Conservation (phyloP, 2,113 vertebrate species). For the Nematolebias whitei region DNA sequence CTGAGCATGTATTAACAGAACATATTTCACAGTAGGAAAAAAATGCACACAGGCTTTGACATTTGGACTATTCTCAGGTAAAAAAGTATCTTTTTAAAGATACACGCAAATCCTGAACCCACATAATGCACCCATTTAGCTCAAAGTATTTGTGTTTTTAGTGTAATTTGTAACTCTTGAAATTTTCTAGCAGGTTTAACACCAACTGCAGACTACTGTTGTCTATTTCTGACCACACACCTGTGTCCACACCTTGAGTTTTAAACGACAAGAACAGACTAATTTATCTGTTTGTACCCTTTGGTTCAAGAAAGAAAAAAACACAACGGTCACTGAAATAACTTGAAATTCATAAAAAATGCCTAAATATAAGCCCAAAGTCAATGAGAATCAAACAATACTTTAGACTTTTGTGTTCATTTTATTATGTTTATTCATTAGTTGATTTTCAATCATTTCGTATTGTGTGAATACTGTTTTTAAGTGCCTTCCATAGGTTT, state of each 20-base stretch:
- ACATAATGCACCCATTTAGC: conserved; percentile 38
- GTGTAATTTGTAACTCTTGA: conserved; percentile 50
- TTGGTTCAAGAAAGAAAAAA: too few species aligned
- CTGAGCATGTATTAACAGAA: conserved; percentile 48
- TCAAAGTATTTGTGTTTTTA: conserved; percentile 35
- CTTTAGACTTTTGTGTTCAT: too few species aligned
- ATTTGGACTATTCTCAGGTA: conserved; percentile 48
- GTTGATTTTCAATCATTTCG: too few species aligned
- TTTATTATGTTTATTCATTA: too few species aligned
- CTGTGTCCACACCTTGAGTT: conserved; percentile 20
- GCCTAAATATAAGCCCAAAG: too few species aligned
- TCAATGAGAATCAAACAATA: too few species aligned
- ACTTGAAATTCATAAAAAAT: too few species aligned
- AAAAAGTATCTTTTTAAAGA: conserved; percentile 47
- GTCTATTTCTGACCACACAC: conserved; percentile 24
- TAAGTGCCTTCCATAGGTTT: too few species aligned
- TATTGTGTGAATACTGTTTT: too few species aligned
- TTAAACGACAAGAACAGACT: not conserved
- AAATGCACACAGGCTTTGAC: conserved; percentile 33
- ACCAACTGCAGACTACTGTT: conserved; percentile 39
- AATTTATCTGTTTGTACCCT: not conserved
- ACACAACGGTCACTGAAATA: too few species aligned
- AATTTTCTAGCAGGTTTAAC: conserved; percentile 40
- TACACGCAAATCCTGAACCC: conserved; percentile 34
- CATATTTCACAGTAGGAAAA: conserved; percentile 25